Conservation (phyloP, 2,113 vertebrate species). For the Gopherus flavomarginatus region DNA sequence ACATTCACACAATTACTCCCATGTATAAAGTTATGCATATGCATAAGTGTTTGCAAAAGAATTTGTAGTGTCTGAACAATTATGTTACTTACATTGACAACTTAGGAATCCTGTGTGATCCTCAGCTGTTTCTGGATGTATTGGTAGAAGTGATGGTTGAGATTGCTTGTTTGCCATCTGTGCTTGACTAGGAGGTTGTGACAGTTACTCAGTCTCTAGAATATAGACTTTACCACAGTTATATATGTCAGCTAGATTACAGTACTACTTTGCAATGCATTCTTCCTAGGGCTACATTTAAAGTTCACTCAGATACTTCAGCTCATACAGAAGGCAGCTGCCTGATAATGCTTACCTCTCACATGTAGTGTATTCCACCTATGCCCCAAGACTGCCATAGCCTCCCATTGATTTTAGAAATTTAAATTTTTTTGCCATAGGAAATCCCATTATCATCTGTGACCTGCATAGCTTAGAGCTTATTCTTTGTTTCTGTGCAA, state of each 20-base stretch:
- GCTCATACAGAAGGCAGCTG: background rate
- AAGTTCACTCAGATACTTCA: background rate
- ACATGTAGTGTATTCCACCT: background rate
- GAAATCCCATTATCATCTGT: background rate
- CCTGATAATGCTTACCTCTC: fast-evolving
- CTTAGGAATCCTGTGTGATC: background rate
- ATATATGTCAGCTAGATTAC: background rate
- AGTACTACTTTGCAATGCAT: background rate
- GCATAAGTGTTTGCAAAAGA: background rate
- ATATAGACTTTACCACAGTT: background rate
- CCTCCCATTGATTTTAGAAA: background rate
- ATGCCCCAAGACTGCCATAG: background rate
- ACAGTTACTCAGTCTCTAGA: background rate
- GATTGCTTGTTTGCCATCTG: background rate
- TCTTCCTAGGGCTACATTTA: background rate
- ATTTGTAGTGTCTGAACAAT: background rate
- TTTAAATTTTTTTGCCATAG: background rate
- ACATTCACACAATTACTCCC: background rate
- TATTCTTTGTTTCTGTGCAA: background rate
- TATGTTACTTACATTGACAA: background rate
- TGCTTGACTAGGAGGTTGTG: background rate
- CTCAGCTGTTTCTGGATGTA: background rate
- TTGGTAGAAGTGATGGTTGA: background rate
- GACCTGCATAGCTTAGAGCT: background rate
- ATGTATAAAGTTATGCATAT: background rate